Base-by-base conservation (phyloP, 2,888 invertebrate genomes). In the Spisula solida region DNA sequence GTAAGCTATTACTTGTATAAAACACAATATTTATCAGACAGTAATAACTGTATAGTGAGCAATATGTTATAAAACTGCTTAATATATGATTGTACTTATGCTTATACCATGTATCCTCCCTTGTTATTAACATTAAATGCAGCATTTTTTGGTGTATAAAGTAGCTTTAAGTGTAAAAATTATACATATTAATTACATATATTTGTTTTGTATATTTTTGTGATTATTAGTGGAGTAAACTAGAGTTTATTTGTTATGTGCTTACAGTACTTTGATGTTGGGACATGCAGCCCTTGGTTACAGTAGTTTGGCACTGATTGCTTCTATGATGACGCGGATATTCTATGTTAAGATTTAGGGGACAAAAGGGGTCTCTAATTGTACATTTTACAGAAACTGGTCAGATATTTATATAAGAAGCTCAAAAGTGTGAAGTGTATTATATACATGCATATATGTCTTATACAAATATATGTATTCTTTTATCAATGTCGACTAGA, bases 371-470 rank as follows among this genome's bases (percentile, higher is more conserved):
- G 60, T 60, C 60, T n/a, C 25, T 60, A 20, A n/a, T 60, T 60
- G 60, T 60, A 60, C 60, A 60, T 16, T 12, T 51, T 51, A 51
- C 51, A 51, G 12, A 51, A 8, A 51, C 18, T 20, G 18, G 20
- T 25, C 8, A n/a, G 25, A 60, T 60, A 60, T 60, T 60, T 55
- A 20, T 6, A 8, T 6, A 55, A 55, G 8, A 25, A 66, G 60
- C 60, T 66, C 60, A n/a, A 66, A n/a, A 66, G 60, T 66, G 60
- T 66, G 60, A 66, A n/a, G 25, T 25, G 25, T 66, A 25, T 25
- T n/a, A 51, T 51, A 51, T 10, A 51, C 51, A 16, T 51, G 51
- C 16, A 10, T 51, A 51, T 51, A 51, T 51, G 51, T 41, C 4
- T 51, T 51, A 51, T 14, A 51, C 51, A 51, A 51, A 16, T 51